phyloP scores from a whole-genome alignment of 2,888 invertebrate species.

The Drosophila buzzatii region DNA sequence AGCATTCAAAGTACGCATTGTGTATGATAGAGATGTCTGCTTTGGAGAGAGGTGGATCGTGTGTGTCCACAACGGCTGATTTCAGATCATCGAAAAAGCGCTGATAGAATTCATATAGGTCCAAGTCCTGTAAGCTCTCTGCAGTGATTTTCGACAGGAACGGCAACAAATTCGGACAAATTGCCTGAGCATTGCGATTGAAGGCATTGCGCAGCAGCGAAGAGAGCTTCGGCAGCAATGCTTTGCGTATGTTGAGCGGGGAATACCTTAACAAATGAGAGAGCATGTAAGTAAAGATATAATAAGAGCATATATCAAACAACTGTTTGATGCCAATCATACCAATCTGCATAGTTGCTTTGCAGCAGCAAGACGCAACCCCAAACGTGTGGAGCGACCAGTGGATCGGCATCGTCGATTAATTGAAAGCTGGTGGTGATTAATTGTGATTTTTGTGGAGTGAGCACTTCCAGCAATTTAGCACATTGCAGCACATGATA shows the following conservation, averaged over 20 bases:
- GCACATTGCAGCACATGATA: constrained; percentile 88
- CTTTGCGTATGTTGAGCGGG: constrained; percentile 90
- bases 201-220: constrained; percentile 89
- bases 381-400: constrained; percentile 90
- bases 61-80: constrained; percentile 87
- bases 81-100: constrained; percentile 90
- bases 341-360: constrained; percentile 86
- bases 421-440: constrained; percentile 87
- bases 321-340: constrained; percentile 22
- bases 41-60: constrained; percentile 86
- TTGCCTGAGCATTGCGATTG: constrained; percentile 90
- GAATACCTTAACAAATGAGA: constrained; percentile 66
- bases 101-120: constrained; percentile 86
- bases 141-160: constrained; percentile 88
- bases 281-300: not conserved
- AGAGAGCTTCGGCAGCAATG: constrained; percentile 90
- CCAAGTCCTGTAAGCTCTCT: constrained; percentile 61
- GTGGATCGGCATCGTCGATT: constrained; percentile 90
- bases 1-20: constrained; percentile 90
- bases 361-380: constrained; percentile 89
- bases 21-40: constrained; percentile 90
- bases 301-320: no score
- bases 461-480: constrained; percentile 85
- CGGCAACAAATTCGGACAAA: constrained; percentile 91
- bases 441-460: constrained; percentile 87